phyloP scores from a whole-genome alignment of 2,888 invertebrate genomes.

The Acleris holmiana region DNA sequence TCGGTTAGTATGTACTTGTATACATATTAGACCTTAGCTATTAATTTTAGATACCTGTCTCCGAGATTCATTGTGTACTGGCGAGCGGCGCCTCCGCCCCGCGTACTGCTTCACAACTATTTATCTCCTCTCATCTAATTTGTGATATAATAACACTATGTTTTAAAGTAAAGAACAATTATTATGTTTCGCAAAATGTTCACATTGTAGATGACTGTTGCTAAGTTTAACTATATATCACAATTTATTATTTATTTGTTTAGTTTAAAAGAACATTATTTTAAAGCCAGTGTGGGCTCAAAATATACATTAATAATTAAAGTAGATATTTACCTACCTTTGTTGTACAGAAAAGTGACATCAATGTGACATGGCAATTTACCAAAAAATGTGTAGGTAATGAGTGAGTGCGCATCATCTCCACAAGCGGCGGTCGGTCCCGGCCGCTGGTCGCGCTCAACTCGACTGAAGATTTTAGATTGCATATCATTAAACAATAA shows the following conservation, averaged over 20 bases:
- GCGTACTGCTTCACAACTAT: constrained; percentile 58
- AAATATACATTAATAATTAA: constrained; percentile 48
- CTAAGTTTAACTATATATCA: constrained; percentile 48
- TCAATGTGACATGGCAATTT: constrained; percentile 35
- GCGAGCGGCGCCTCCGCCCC: constrained; percentile 55
- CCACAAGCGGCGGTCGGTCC: constrained; percentile 43
- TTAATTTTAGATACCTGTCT: constrained; percentile 39
- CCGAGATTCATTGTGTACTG: constrained; percentile 19
- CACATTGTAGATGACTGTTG: constrained; percentile 41
- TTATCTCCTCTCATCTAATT: constrained; percentile 42
- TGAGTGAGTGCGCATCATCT: constrained; percentile 55
- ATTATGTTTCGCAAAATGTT: constrained; percentile 47
- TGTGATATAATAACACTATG: constrained; percentile 53
- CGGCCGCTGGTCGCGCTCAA: constrained; percentile 46
- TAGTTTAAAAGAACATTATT: constrained; percentile 49
- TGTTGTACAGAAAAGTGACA: constrained; percentile 39
- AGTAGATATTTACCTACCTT: constrained; percentile 53
- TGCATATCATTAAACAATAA: constrained; percentile 48
- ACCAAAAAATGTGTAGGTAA: constrained; percentile 55
- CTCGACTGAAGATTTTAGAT: constrained; percentile 53
- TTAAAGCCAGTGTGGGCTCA: constrained; percentile 64
- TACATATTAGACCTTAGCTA: constrained; percentile 51
- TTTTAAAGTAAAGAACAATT: constrained; percentile 52
- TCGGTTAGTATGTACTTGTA: constrained; percentile 58
- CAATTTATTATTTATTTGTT: constrained; percentile 60